These are phyloP conservation scores for Drusus annulatus DNA, from an alignment of 1,140 invertebrate genomes.

Conservation along the genomic window DNA sequence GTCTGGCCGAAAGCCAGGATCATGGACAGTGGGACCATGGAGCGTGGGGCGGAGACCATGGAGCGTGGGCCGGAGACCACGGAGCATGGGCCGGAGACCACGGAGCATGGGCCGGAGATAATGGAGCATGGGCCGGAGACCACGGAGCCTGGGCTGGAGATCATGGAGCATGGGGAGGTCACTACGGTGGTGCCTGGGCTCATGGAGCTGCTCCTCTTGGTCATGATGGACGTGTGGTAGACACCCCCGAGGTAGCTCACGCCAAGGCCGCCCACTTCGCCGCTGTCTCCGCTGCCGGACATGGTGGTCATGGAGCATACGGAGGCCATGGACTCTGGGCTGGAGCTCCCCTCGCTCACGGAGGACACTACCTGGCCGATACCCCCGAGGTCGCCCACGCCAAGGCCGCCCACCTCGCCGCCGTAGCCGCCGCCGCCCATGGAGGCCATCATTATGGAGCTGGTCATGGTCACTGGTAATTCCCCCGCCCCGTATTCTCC, in stretches of 20 bases:
- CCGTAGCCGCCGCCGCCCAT: conserved; percentile 64
- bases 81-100: conserved; percentile 27
- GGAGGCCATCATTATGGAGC: conserved; percentile 50
- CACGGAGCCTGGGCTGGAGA: conserved; percentile 13
- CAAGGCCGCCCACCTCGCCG: conserved; percentile 52
- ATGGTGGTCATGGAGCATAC: conserved; percentile 54
- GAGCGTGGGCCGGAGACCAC: conserved; percentile 48
- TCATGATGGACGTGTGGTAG: conserved; percentile 53
- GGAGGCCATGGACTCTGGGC: conserved; percentile 59
- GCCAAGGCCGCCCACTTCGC: not conserved
- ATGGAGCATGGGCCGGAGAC: conserved; percentile 35
- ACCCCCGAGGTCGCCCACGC: conserved; percentile 72
- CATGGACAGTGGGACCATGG: conserved; percentile 58
- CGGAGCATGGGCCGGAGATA: conserved; percentile 17
- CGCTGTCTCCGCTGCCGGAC: not conserved
- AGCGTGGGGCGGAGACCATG: conserved; percentile 35
- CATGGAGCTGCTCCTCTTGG: conserved; percentile 48
- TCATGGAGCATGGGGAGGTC: not conserved
- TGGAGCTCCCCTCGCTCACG: conserved; percentile 59
- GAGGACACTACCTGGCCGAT: conserved; percentile 70
- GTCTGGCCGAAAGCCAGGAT: conserved; percentile 67
- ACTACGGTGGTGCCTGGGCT: conserved; percentile 43
- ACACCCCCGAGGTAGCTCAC: conserved; percentile 39
- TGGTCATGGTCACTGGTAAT: conserved; percentile 19
- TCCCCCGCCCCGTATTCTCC: not conserved